phyloP scores from a whole-genome alignment of 37 sponge, comb jelly and placozoan species.

The Crambe crambe region DNA sequence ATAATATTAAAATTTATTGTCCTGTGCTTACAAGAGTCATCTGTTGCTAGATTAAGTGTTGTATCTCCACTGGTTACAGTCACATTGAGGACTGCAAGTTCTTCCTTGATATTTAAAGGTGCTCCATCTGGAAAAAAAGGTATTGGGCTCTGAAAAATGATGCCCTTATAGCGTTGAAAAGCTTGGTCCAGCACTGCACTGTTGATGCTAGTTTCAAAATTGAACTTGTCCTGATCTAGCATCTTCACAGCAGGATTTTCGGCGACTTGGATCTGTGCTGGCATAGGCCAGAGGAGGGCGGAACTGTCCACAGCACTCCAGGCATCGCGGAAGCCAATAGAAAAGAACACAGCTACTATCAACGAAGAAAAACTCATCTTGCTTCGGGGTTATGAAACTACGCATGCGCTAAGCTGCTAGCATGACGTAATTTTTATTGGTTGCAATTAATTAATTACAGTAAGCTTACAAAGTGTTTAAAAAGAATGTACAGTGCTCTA shows the following conservation, averaged over 20 bases:
- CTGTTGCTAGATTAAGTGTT: conserved; percentile 41
- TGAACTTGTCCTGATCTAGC: conserved; percentile 39
- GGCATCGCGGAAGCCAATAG: too few relatives aligned
- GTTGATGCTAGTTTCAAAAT: conserved; percentile 31
- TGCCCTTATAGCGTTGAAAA: conserved; percentile 58
- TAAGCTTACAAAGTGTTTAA: too few relatives aligned
- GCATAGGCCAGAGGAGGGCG: conserved; percentile 61
- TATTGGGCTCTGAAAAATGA: conserved; percentile 47
- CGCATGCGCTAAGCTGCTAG: too few relatives aligned
- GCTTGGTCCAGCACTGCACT: conserved; percentile 54
- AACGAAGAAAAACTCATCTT: too few relatives aligned
- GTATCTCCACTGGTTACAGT: conserved; percentile 40
- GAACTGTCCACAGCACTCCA: conserved; percentile 28
- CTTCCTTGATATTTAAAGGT: neutral
- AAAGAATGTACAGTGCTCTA: too few relatives aligned
- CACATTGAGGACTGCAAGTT: conserved; percentile 28
- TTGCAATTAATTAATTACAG: too few relatives aligned
- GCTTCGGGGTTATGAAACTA: too few relatives aligned
- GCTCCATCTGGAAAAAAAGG: conserved; percentile 35
- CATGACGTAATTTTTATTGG: too few relatives aligned
- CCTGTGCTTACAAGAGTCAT: conserved; percentile 64
- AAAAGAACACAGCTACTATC: too few relatives aligned
- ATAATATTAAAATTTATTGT: neutral
- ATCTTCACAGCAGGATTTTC: conserved; percentile 9
- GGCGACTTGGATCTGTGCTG: conserved; percentile 4